A percentile compares a stretch with the other conserved stretches of the same genome.
phyloP scores from a whole-genome alignment of 2,797 vertebrate species.

The Emydoidea blandingii region DNA sequence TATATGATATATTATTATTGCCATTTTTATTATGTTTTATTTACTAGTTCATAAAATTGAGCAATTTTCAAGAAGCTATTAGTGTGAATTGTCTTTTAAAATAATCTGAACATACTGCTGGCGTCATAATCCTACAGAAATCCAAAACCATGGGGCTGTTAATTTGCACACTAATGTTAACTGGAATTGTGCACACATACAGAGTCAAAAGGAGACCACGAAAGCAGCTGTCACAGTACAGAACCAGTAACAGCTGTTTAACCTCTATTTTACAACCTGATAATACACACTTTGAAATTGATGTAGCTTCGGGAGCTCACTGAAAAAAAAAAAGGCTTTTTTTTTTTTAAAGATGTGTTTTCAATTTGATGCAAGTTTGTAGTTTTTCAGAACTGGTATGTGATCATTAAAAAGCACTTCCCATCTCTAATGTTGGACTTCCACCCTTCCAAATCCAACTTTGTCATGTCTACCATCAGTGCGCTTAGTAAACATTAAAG shows the following conservation, averaged over 20 bases:
- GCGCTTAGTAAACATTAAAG: slow-evolving; percentile 50
- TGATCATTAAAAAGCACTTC: background rate
- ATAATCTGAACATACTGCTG: background rate
- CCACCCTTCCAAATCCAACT: slow-evolving; percentile 53
- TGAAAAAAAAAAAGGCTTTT: background rate
- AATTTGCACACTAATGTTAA: background rate
- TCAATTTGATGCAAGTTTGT: slow-evolving; percentile 13
- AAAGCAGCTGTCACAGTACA: background rate
- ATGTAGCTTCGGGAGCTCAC: background rate
- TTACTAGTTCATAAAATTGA: slow-evolving; percentile 47
- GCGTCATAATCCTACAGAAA: background rate
- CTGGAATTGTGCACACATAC: background rate
- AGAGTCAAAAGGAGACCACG: background rate
- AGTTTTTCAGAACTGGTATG: background rate
- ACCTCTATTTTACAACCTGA: background rate
- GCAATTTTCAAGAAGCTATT: slow-evolving; percentile 38
- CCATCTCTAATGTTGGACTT: slow-evolving; percentile 21
- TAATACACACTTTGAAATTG: fast-evolving
- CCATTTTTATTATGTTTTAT: slow-evolving; percentile 37
- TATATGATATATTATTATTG: background rate
- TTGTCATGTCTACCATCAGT: slow-evolving; percentile 23
- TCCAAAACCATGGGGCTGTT: background rate
- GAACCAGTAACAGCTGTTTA: background rate
- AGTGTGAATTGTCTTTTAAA: background rate
- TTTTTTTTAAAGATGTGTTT: background rate